phyloP scores from a whole-genome alignment of 2,113 vertebrate species.

The Columbina picui region DNA sequence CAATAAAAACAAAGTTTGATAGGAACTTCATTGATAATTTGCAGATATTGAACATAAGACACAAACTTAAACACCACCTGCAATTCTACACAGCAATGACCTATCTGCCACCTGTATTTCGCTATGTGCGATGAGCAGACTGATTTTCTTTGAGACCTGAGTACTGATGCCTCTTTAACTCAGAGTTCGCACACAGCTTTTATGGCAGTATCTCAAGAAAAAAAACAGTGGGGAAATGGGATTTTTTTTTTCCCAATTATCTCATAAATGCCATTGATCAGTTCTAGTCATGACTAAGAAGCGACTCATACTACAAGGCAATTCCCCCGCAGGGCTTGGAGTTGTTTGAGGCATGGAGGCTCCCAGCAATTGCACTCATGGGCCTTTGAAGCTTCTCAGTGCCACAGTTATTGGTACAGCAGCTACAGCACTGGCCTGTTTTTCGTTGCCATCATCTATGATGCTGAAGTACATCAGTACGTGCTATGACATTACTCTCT shows the following conservation, averaged over 20 bases:
- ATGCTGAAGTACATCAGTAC: not conserved
- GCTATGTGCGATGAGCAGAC: not conserved
- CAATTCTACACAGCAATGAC: rapidly evolving
- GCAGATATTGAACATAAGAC: not conserved
- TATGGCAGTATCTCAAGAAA: not conserved
- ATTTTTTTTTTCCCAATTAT: not conserved
- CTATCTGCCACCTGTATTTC: rapidly evolving
- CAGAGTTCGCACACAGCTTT: not conserved
- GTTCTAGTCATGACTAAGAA: not conserved
- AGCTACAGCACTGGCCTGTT: not conserved
- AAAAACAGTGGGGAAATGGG: not conserved
- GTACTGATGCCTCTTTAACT: not conserved
- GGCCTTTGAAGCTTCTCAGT: not conserved
- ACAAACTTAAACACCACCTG: not conserved
- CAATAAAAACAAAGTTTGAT: not conserved
- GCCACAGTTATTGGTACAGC: not conserved
- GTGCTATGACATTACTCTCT: not conserved
- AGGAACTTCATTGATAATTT: not conserved
- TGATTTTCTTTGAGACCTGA: not conserved
- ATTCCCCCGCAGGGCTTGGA: rapidly evolving
- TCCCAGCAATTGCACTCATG: not conserved
- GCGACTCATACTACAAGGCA: not conserved
- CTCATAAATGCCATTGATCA: not conserved
- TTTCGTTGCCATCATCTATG: not conserved
- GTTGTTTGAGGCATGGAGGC: too few species aligned